Evolutionary conservation across 2,113 vertebrate species (phyloP).

Genomic region (Edolisoma coerulescens): DNA sequence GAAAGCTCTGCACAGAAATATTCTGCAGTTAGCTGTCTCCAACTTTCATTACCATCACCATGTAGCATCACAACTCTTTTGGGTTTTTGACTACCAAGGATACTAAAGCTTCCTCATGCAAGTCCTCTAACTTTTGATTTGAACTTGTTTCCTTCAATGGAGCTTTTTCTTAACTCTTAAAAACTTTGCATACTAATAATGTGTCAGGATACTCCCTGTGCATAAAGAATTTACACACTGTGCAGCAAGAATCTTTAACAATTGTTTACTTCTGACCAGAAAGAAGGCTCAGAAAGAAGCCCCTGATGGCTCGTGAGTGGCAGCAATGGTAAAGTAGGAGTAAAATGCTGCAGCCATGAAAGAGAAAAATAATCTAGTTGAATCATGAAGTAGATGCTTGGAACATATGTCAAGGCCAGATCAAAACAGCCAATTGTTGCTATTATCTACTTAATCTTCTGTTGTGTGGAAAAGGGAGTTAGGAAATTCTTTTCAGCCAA

Average conservation of each 20-base stretch:
- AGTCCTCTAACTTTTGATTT: neutral
- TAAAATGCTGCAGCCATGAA: neutral
- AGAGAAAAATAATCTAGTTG: neutral
- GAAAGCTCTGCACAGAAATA: neutral
- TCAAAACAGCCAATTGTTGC: slow-evolving; percentile 40
- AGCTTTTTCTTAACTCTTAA: neutral
- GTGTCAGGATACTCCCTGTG: neutral
- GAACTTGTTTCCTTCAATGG: neutral
- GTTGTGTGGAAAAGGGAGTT: slow-evolving; percentile 32
- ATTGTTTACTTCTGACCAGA: neutral
- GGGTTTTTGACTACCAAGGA: neutral
- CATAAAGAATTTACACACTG: neutral
- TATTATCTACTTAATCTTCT: slow-evolving; percentile 52
- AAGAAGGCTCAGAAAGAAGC: neutral
- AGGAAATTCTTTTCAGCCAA: slow-evolving; percentile 55
- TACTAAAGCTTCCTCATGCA: neutral
- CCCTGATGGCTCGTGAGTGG: neutral
- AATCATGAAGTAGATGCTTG: neutral
- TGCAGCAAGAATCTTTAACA: neutral
- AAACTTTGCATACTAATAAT: neutral
- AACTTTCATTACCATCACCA: neutral
- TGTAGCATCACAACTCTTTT: neutral
- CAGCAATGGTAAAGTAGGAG: neutral
- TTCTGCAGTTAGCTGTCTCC: neutral
- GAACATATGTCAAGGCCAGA: slow-evolving; percentile 25